Base-by-base conservation (phyloP, 2,888 invertebrate species). In the Cryptocheilus praepositus region DNA sequence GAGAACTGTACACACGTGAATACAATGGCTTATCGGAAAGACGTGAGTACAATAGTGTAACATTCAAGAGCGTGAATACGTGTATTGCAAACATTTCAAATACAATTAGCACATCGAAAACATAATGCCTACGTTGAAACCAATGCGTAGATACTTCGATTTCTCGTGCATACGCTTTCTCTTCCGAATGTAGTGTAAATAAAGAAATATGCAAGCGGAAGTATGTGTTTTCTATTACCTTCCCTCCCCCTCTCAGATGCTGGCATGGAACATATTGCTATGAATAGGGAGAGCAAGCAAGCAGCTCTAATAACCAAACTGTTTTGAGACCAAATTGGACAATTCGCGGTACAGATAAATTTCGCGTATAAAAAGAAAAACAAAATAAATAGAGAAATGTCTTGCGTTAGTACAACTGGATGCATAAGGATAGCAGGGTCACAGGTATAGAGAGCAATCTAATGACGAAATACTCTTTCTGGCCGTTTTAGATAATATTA, bases 191-290 rank as follows among this genome's bases (percentile, higher is more conserved):
- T 55, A 43, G n/a, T 43, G 3, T 57, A n/a, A 57, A 57, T 45
- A 45, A 57, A 74, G 54, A 61, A 70, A 25, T 70, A 72, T 55
- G 70, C 70, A 82, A 82, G 77, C 80, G 70, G 70, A 70, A 69
- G 73, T 72, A 76, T 60, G 60, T 73, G 71, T 80, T 80, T 77
- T 83, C 81, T 74, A 78, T 85, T 91, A 91, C 91, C 91, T 91
- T 91, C 91, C 89, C 91, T 90, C 89, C 91, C 91, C 88, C 91
- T 90, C 90, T 91, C 91, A 89, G 91, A 91, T 90, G 91, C 91
- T 91, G 90, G 90, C 90, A 90, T 91, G 90, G 89, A 90, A 90
- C 89, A 90, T 88, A 90, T 90, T 89, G 88, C 74, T 76, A 74
- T 79, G 71, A 78, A 81, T 78, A 80, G 76, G 78, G 71, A 77